Evolutionary conservation across 2,888 invertebrate species (phyloP), one percentile per base, ranked within the genome.

Genomic region (Gisinianus flammeolus): DNA sequence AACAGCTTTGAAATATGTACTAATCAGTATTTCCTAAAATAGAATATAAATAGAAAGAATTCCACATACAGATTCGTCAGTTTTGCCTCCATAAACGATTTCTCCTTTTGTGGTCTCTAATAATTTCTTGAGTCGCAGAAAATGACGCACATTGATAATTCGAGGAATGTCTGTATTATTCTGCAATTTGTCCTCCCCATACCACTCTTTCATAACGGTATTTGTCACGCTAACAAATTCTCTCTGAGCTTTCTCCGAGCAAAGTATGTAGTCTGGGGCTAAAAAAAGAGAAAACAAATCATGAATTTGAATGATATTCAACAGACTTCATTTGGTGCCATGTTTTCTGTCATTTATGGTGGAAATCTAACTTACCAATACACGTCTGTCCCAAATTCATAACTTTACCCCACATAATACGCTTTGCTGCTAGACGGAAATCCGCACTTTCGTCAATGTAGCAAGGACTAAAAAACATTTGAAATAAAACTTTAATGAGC

Each of bases 331-430:
- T n/a, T n/a, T n/a, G n/a, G n/a, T n/a, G n/a, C n/a, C n/a, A n/a
- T n/a, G n/a, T n/a, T n/a, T n/a, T n/a, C n/a, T n/a, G n/a, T n/a
- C n/a, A n/a, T n/a, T n/a, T n/a, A n/a, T n/a, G n/a, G n/a, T n/a
- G n/a, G n/a, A n/a, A n/a, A n/a, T n/a, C n/a, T n/a, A n/a, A n/a
- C n/a, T n/a, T n/a, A 0, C 97, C 96, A 82, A 99, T 93, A 88
- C 98, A 98, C 0, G 97, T 97, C 88, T 99, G 98, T 0, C 98
- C 98, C 4, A 90, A 54, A 52, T 80, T 80, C 75, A 80, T 70
- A 1, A 71, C 78, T 88, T 98, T 98, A 8, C 98, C 99, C 98
- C 98, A 99, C 2, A 97, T 87, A 28, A 98, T 89, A 35, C 99
- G 90, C 85, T 92, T 93, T 0, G 92, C 91, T 0, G 95, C 80